Percentiles rank a stretch among this genome's conserved stretches.
phyloP scores from a whole-genome alignment of 2,113 vertebrate genomes.

The Cyanocitta stelleri region DNA sequence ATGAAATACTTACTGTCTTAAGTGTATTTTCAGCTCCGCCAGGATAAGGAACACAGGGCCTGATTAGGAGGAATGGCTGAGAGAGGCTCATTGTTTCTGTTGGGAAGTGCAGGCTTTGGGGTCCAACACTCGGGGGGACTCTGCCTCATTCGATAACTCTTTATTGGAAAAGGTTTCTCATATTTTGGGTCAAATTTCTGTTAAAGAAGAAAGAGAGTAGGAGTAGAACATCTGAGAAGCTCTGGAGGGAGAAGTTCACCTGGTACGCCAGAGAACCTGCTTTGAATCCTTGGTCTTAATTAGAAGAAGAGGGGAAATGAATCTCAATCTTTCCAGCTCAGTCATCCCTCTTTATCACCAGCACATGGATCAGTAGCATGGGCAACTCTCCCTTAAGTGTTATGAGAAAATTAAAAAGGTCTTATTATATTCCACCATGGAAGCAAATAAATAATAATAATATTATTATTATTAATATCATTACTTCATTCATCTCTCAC shows the following conservation, averaged over 20 bases:
- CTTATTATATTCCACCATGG: not conserved
- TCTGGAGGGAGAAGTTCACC: not conserved
- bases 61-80: not conserved
- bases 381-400: not conserved
- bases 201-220: not conserved
- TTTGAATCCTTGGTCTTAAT: not conserved
- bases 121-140: rapidly evolving
- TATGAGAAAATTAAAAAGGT: not conserved
- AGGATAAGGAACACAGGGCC: not conserved
- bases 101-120: not conserved
- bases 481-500: not conserved
- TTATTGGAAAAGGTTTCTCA: not conserved
- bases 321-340: not conserved
- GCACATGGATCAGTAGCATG: not conserved
- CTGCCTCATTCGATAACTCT: not conserved
- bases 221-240: not conserved
- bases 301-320: not conserved
- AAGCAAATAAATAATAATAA: not conserved
- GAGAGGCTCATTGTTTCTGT: not conserved
- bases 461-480: not conserved
- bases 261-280: not conserved
- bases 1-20: not conserved
- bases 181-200: not conserved
- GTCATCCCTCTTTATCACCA: not conserved
- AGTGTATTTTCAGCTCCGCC: not conserved